Percentiles rank a stretch among this genome's conserved stretches.
These are phyloP conservation scores for Adelosebastes latens DNA, from an alignment of 2,797 vertebrate genomes.

Conservation along the genomic window DNA sequence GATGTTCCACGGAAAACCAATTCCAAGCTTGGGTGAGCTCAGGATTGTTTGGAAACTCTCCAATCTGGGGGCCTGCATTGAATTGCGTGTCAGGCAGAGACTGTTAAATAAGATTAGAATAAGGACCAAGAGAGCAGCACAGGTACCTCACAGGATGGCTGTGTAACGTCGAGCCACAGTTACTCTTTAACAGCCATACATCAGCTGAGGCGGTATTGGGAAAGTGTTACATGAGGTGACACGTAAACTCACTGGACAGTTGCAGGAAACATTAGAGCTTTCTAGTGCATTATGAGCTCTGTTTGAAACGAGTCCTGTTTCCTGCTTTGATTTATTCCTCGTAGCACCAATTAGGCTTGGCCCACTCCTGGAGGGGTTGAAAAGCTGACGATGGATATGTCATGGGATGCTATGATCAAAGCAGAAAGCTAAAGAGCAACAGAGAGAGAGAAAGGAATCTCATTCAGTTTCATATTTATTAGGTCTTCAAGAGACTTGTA, in stretches of 20 bases:
- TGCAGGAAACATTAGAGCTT: constrained; percentile 58
- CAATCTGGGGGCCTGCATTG: constrained; percentile 86
- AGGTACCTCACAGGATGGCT: constrained; percentile 77
- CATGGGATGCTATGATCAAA: constrained; percentile 84
- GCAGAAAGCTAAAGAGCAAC: constrained; percentile 62
- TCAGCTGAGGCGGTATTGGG: constrained; percentile 52
- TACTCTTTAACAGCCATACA: constrained; percentile 65
- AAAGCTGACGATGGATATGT: constrained; percentile 81
- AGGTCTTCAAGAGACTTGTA: constrained; percentile 77
- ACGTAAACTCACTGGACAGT: constrained; percentile 72
- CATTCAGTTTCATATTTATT: constrained; percentile 82
- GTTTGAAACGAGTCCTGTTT: constrained; percentile 77
- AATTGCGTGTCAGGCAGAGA: constrained; percentile 86
- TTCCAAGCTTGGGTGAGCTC: constrained; percentile 91
- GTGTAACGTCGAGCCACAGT: constrained; percentile 71
- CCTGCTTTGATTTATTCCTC: constrained; percentile 85
- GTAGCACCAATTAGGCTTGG: constrained; percentile 82
- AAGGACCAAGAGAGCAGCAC: constrained; percentile 80
- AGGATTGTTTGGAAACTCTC: constrained; percentile 92
- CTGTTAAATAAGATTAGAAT: constrained; percentile 92
- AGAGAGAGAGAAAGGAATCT: constrained; percentile 69
- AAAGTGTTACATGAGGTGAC: constrained; percentile 68
- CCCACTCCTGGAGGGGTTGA: constrained; percentile 80
- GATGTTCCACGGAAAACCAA: constrained; percentile 91
- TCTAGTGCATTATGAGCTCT: constrained; percentile 71